Conservation (phyloP, 2,113 vertebrate species). For the Hemiprocne comata region DNA sequence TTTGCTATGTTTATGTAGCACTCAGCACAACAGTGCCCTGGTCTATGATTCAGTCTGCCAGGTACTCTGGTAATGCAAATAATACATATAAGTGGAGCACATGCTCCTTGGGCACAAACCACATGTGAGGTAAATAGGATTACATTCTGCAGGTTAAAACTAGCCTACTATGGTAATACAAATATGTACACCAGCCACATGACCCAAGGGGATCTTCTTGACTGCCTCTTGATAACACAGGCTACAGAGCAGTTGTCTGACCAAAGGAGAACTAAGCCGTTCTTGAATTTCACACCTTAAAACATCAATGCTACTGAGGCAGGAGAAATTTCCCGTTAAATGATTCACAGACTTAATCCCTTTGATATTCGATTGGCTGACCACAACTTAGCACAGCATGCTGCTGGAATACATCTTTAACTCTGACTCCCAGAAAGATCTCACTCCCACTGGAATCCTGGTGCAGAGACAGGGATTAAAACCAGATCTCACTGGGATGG, state of each 20-base stretch:
- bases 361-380: slow-evolving; percentile 71
- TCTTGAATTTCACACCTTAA: slow-evolving; percentile 73
- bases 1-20: not conserved
- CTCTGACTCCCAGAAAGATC: slow-evolving; percentile 56
- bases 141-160: slow-evolving; percentile 69
- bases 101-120: slow-evolving; percentile 49
- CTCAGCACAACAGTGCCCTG: not conserved
- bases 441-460: slow-evolving; percentile 53
- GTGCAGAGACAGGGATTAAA: slow-evolving; percentile 21
- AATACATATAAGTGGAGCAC: slow-evolving; percentile 3
- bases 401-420: slow-evolving; percentile 59
- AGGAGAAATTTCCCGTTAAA: slow-evolving; percentile 70
- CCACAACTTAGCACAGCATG: slow-evolving; percentile 68
- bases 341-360: slow-evolving; percentile 70
- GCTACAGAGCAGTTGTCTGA: slow-evolving; percentile 47
- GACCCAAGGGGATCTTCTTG: slow-evolving; percentile 69
- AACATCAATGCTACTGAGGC: slow-evolving; percentile 68
- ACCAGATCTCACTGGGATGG: not conserved
- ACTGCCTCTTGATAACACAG: slow-evolving; percentile 54
- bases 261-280: slow-evolving; percentile 63
- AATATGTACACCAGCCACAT: slow-evolving; percentile 60
- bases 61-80: slow-evolving; percentile 24
- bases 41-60: not conserved
- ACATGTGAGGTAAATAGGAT: slow-evolving; percentile 69
- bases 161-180: slow-evolving; percentile 60